phyloP scores from a whole-genome alignment of 2,888 invertebrate genomes.

The Odontomyia ornata region DNA sequence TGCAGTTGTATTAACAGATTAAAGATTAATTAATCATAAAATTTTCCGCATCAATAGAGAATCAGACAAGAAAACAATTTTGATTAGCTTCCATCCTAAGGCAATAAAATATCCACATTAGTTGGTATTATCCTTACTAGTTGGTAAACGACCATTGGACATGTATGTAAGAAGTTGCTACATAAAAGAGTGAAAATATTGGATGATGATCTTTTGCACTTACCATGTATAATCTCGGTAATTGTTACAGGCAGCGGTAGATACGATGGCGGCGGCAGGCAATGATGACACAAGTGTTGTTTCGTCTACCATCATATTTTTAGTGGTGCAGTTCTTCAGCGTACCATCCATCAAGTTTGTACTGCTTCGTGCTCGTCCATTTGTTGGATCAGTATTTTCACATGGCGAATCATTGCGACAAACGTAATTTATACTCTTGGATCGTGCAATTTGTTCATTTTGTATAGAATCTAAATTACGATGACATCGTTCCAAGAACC shows the following conservation, averaged over 20 bases:
- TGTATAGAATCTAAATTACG: conserved; percentile 64
- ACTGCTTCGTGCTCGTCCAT: conserved; percentile 59
- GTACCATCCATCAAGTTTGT: conserved; percentile 58
- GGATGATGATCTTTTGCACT: conserved; percentile 51
- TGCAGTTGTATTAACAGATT: too few relatives aligned
- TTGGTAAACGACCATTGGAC: too few relatives aligned
- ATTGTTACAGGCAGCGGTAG: conserved; percentile 60
- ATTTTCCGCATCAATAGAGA: too few relatives aligned
- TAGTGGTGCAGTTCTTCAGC: conserved; percentile 37
- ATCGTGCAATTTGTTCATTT: conserved; percentile 55
- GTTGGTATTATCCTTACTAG: too few relatives aligned
- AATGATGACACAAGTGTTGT: conserved; percentile 43
- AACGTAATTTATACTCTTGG: conserved; percentile 63
- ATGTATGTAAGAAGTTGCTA: too few relatives aligned
- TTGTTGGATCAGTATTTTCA: conserved; percentile 25
- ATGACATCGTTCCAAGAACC: conserved; percentile 72
- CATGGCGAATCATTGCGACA: conserved; percentile 53
- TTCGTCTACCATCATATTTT: conserved; percentile 45
- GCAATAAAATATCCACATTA: too few relatives aligned
- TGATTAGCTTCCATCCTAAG: too few relatives aligned
- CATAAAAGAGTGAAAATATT: too few relatives aligned
- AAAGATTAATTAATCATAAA: too few relatives aligned
- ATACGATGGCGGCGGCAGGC: conserved; percentile 28
- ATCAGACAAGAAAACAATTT: too few relatives aligned
- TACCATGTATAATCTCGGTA: conserved; percentile 71